Conservation (phyloP, 37 sponge, comb jelly and placozoan genomes). For the Spongia lamella region DNA sequence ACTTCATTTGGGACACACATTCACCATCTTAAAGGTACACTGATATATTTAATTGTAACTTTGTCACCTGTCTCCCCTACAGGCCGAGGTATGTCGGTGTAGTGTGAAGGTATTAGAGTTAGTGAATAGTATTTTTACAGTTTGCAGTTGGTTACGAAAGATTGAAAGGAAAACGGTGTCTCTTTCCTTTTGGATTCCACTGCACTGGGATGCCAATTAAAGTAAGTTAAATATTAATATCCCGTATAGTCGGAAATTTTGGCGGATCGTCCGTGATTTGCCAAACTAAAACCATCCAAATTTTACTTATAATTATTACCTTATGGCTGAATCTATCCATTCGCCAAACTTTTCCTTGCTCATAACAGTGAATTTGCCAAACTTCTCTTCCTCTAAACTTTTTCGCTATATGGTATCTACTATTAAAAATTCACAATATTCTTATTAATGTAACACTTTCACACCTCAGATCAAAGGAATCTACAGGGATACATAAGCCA, state of each 20-base stretch:
- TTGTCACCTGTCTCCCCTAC: not conserved
- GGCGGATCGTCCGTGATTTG: no score
- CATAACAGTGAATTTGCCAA: no score
- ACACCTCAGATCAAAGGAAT: no score
- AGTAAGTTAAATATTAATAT: slow-evolving; percentile 47
- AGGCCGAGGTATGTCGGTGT: slow-evolving; percentile 35
- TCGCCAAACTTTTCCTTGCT: no score
- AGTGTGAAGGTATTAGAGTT: not conserved
- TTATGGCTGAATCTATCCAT: no score
- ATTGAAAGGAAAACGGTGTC: slow-evolving; percentile 91
- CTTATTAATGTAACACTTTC: not conserved
- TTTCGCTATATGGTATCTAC: no score
- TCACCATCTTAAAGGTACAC: slow-evolving; percentile 89
- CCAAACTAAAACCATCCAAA: no score
- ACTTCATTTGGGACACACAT: slow-evolving; percentile 97
- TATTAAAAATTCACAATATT: not conserved
- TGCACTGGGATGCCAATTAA: slow-evolving; percentile 99
- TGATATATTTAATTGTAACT: not conserved
- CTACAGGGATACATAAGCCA: no score
- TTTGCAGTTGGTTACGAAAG: slow-evolving; percentile 96
- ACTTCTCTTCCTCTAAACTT: no score
- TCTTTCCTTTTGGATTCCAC: slow-evolving; percentile 99
- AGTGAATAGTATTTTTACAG: slow-evolving; percentile 27
- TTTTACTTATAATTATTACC: no score
- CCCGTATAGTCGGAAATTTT: no score